Conservation (phyloP, 2,888 invertebrate species). For the Hoplodrina blanda region DNA sequence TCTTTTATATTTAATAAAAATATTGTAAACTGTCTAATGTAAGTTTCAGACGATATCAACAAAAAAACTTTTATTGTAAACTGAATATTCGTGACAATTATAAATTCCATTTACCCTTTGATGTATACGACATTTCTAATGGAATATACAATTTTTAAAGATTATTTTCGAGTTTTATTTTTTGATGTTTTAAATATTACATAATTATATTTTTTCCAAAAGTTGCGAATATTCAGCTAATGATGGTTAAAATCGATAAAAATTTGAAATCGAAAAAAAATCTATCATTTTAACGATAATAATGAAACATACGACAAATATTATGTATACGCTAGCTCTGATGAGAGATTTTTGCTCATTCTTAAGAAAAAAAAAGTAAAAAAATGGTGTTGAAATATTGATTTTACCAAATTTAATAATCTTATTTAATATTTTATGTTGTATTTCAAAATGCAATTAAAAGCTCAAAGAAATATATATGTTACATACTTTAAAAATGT, state of each 20-base stretch:
- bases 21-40: constrained; percentile 88
- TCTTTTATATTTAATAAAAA: constrained; percentile 89
- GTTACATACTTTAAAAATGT: constrained; percentile 92
- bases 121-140: constrained; percentile 66
- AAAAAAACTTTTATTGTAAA: constrained; percentile 65
- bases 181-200: constrained; percentile 56
- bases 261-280: constrained; percentile 84
- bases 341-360: constrained; percentile 92
- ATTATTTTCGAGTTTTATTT: constrained; percentile 60
- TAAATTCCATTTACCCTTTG: constrained; percentile 47
- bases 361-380: constrained; percentile 84
- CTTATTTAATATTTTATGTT: constrained; percentile 96
- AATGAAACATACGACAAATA: constrained; percentile 91
- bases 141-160: constrained; percentile 57
- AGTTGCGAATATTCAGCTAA: constrained; percentile 70
- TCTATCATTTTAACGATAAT: constrained; percentile 91
- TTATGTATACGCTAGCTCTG: constrained; percentile 95
- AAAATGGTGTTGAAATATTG: constrained; percentile 91
- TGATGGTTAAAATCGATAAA: constrained; percentile 75
- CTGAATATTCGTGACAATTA: constrained; percentile 68
- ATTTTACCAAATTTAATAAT: constrained; percentile 94
- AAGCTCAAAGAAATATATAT: constrained; percentile 97
- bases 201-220: constrained; percentile 42
- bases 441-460: constrained; percentile 96
- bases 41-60: constrained; percentile 84